These are phyloP conservation scores for Pemphigus obesinymphae DNA, from an alignment of 1,140 invertebrate genomes.

Conservation along the genomic window DNA sequence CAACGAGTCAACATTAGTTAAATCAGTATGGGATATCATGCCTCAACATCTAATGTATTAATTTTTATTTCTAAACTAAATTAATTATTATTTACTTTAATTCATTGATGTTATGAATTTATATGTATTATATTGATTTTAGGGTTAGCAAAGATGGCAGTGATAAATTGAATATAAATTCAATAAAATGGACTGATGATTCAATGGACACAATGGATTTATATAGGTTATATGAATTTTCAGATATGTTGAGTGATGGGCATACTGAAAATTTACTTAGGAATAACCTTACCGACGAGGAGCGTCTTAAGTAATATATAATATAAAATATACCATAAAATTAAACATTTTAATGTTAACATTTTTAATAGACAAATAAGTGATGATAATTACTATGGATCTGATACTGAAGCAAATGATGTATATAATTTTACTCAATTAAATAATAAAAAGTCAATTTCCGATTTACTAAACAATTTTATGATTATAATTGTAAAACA, in stretches of 20 bases:
- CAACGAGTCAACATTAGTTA: conserved; percentile 62
- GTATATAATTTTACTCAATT: conserved; percentile 60
- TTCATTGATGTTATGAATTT: background rate
- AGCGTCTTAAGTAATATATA: conserved; percentile 26
- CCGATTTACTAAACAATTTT: conserved; percentile 30
- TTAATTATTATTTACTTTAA: background rate
- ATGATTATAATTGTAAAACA: conserved; percentile 16
- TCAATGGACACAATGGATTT: conserved; percentile 63
- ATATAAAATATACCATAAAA: background rate
- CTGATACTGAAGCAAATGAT: conserved; percentile 60
- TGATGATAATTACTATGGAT: conserved; percentile 59
- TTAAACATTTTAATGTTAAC: background rate
- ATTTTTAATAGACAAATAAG: conserved; percentile 43
- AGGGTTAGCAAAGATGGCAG: conserved; percentile 38
- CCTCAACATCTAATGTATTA: conserved; percentile 57
- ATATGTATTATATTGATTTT: background rate
- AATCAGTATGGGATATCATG: conserved; percentile 60
- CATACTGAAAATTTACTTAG: conserved; percentile 15
- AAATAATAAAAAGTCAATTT: conserved; percentile 47
- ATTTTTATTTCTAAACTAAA: background rate
- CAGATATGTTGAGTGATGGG: conserved; percentile 21
- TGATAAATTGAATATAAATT: conserved; percentile 43
- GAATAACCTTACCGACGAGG: conserved; percentile 8
- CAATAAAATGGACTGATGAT: conserved; percentile 51
- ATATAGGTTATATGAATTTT: conserved; percentile 53